Conservation (phyloP, 2,888 invertebrate species). For the Hymenopus coronatus region DNA sequence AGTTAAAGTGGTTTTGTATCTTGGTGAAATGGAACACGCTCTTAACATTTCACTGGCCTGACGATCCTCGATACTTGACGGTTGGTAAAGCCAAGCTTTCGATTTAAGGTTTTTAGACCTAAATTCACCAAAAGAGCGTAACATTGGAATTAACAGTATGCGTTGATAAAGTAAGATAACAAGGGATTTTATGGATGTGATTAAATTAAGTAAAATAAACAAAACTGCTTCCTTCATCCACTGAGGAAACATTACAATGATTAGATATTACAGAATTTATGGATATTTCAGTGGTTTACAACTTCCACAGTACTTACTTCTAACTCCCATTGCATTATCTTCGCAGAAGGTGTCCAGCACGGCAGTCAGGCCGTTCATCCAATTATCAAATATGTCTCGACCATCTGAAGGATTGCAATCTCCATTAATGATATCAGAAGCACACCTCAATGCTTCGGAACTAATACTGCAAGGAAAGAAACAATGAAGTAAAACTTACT, state of each 20-base stretch:
- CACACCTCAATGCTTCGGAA: neutral
- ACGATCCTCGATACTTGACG: no score
- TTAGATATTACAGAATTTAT: neutral
- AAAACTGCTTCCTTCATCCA: neutral
- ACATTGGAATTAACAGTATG: no score
- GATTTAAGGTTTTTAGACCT: no score
- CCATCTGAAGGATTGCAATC: neutral
- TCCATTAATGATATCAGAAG: neutral
- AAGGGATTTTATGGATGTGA: neutral
- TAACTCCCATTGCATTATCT: neutral
- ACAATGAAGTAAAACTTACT: neutral
- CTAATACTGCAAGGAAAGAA: neutral
- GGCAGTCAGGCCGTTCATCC: slow-evolving; percentile 1
- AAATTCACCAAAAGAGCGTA: no score
- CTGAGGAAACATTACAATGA: no score
- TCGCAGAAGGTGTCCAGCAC: neutral
- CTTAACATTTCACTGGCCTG: no score
- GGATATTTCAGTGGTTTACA: neutral
- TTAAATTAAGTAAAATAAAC: neutral
- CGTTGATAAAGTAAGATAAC: neutral
- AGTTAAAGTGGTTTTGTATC: no score
- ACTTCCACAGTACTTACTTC: neutral
- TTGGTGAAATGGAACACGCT: no score
- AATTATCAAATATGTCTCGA: neutral
- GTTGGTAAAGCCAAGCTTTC: no score